These are phyloP conservation scores for Bombyx mandarina DNA, from an alignment of 1,140 invertebrate genomes.

Conservation along the genomic window DNA sequence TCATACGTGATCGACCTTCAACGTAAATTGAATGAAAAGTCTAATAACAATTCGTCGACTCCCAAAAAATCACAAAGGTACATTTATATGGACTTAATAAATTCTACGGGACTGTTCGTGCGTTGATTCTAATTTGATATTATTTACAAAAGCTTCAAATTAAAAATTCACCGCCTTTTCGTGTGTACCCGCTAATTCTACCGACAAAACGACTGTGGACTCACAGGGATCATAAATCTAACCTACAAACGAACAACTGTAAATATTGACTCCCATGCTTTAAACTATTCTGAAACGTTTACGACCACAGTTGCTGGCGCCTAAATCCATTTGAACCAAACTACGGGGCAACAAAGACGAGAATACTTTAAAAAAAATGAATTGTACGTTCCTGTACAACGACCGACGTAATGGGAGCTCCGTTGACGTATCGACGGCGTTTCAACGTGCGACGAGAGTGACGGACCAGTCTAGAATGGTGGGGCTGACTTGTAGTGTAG, in stretches of 20 bases:
- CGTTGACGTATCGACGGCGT: slow-evolving; percentile 8
- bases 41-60: neutral
- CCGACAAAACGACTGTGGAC: slow-evolving; percentile 4
- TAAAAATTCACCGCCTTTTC: slow-evolving; percentile 24
- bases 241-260: slow-evolving; percentile 27
- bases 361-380: slow-evolving; percentile 30
- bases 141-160: slow-evolving; percentile 9
- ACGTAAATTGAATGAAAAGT: slow-evolving; percentile 23
- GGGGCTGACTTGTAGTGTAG: slow-evolving; percentile 31
- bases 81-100: too few relatives aligned
- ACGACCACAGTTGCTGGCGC: slow-evolving; percentile 8
- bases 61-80: neutral
- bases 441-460: slow-evolving; percentile 6
- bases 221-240: slow-evolving; percentile 34
- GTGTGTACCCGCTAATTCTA: slow-evolving; percentile 25
- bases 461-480: slow-evolving; percentile 27
- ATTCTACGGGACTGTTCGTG: too few relatives aligned
- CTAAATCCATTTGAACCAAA: slow-evolving; percentile 29
- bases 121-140: too few relatives aligned
- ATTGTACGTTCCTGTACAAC: slow-evolving; percentile 21
- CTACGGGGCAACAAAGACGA: slow-evolving; percentile 24
- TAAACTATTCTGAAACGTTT: slow-evolving; percentile 9
- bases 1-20: slow-evolving; percentile 1
- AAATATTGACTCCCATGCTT: slow-evolving; percentile 31
- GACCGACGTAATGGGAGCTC: slow-evolving; percentile 18